phyloP scores from a whole-genome alignment of 2,797 vertebrate genomes.

The Myotis myotis region DNA sequence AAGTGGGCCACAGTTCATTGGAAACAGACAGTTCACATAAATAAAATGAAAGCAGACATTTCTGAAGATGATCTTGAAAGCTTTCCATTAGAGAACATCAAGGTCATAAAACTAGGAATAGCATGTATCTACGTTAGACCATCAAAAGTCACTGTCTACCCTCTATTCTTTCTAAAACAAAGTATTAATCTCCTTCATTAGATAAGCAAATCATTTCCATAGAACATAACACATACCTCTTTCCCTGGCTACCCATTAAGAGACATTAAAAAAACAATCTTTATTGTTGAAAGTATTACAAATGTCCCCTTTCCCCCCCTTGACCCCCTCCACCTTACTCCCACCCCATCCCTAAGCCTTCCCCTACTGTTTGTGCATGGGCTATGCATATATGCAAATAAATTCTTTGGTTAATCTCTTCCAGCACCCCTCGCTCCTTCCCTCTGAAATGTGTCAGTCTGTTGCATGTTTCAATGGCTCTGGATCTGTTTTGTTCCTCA shows the following conservation, averaged over 20 bases:
- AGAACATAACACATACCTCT: background rate
- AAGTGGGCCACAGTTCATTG: constrained; percentile 87
- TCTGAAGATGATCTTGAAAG: constrained; percentile 92
- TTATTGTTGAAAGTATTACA: too few species aligned
- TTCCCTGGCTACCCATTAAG: background rate
- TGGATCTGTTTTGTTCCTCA: too few species aligned
- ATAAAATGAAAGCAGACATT: constrained; percentile 91
- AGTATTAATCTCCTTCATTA: constrained; percentile 86
- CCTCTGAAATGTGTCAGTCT: too few species aligned
- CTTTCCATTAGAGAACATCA: constrained; percentile 95
- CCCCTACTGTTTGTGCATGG: too few species aligned
- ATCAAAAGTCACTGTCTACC: constrained; percentile 61
- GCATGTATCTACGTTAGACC: constrained; percentile 79
- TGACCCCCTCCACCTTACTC: background rate
- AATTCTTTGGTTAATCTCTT: too few species aligned
- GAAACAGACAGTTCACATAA: constrained; percentile 88
- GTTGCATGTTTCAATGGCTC: too few species aligned
- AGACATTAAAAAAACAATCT: background rate
- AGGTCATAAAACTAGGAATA: constrained; percentile 87
- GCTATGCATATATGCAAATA: too few species aligned
- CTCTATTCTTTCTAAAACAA: constrained; percentile 61
- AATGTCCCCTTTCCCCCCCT: too few species aligned
- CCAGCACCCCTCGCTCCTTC: too few species aligned
- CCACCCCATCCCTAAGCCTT: too few species aligned
- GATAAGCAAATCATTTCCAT: constrained; percentile 63